Conservation (phyloP, 1,140 invertebrate species). For the Sycobia sp. region DNA sequence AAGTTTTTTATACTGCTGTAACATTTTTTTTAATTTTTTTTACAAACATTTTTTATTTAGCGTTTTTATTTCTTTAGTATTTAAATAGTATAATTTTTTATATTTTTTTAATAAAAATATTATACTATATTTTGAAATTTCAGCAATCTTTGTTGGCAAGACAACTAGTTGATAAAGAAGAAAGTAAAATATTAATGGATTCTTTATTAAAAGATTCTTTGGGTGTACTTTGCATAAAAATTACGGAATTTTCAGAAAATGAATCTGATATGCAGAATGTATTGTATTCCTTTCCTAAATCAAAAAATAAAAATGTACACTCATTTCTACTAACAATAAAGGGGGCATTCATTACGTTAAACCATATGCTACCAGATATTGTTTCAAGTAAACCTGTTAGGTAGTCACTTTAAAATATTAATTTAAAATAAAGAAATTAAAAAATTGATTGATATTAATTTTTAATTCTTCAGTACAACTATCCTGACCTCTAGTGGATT, state of each 20-base stretch:
- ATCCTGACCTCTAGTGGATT: conserved; percentile 62
- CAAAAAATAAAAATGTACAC: conserved; percentile 63
- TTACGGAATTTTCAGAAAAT: conserved; percentile 66
- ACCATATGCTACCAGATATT: conserved; percentile 70
- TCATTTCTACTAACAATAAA: conserved; percentile 64
- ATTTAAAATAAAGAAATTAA: conserved; percentile 15
- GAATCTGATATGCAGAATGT: conserved; percentile 70
- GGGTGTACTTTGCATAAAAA: conserved; percentile 68
- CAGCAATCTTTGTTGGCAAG: conserved; percentile 63
- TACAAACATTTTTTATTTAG: background rate
- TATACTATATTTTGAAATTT: conserved; percentile 21
- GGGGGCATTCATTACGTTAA: conserved; percentile 72
- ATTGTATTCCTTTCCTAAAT: conserved; percentile 70
- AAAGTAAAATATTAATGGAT: conserved; percentile 62
- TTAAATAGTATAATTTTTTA: conserved; percentile 4
- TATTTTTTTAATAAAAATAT: background rate
- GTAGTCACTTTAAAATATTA: conserved; percentile 39
- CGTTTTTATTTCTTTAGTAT: conserved; percentile 17
- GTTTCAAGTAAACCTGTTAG: conserved; percentile 63
- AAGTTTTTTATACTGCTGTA: conserved; percentile 34
- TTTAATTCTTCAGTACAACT: conserved; percentile 58
- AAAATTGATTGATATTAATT: no score
- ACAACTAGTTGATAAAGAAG: conserved; percentile 61
- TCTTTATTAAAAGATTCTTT: conserved; percentile 64
- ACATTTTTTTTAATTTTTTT: conserved; percentile 9